phyloP scores from a whole-genome alignment of 2,113 vertebrate genomes.

The Rhynchopsitta pachyrhyncha region DNA sequence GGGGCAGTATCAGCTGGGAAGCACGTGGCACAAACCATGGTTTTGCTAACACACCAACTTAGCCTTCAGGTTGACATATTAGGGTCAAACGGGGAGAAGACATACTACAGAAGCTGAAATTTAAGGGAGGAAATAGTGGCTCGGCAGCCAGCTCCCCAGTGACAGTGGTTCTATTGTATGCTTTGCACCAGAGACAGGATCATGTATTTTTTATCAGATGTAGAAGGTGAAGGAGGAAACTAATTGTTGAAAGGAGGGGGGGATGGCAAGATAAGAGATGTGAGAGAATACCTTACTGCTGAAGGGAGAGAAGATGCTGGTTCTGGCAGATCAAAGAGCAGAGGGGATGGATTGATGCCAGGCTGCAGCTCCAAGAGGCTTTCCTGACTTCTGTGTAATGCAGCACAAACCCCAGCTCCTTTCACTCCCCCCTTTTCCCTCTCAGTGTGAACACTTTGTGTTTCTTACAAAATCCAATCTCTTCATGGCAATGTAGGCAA shows the following conservation, averaged over 20 bases:
- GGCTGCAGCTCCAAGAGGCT: constrained; percentile 8
- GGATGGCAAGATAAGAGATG: background rate
- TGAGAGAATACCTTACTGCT: background rate
- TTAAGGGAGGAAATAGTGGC: background rate
- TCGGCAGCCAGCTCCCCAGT: background rate
- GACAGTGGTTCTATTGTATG: background rate
- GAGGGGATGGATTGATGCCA: background rate
- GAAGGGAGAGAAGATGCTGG: background rate
- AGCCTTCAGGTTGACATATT: background rate
- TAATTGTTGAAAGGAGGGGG: background rate
- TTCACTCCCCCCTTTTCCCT: background rate
- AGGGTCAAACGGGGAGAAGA: background rate
- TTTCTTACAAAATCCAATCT: accelerated
- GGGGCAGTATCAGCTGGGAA: background rate
- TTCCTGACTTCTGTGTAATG: background rate
- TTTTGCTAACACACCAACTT: background rate
- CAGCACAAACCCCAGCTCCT: background rate
- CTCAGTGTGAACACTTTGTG: accelerated
- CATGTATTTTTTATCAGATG: constrained; percentile 6
- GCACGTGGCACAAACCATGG: background rate
- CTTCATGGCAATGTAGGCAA: background rate
- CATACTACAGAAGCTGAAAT: background rate
- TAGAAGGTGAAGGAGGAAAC: background rate
- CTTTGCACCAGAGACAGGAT: background rate
- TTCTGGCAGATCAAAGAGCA: background rate